A percentile compares a stretch with the other conserved stretches of the same genome.
These are phyloP conservation scores for Chrysotoxum bicinctum DNA, from an alignment of 2,888 invertebrate species.

Conservation along the genomic window DNA sequence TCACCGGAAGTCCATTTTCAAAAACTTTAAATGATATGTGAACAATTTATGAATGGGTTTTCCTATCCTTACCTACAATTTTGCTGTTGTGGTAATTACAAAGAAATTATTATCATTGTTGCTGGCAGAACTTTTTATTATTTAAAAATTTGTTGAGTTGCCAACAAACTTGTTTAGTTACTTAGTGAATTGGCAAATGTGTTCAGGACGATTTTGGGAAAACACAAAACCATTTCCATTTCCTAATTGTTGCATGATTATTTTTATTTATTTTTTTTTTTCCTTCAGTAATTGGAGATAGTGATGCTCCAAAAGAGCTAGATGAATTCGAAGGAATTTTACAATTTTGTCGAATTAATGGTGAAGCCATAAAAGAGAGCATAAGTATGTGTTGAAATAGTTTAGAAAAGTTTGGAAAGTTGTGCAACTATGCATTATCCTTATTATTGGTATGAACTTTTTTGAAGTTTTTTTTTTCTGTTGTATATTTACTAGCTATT, in stretches of 20 bases:
- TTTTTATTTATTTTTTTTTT: not conserved
- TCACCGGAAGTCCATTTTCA: not conserved
- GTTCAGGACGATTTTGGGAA: not conserved
- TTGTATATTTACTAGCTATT: not conserved
- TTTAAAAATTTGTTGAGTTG: not conserved
- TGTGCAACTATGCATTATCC: not conserved
- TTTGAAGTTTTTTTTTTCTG: not conserved
- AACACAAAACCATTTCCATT: not conserved
- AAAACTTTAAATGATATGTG: not conserved
- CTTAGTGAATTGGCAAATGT: constrained; percentile 17
- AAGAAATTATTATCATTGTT: not conserved
- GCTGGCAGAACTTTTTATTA: not conserved
- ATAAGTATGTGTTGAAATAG: not conserved
- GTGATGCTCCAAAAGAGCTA: not conserved
- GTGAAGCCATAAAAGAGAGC: not conserved
- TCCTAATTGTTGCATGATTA: not conserved
- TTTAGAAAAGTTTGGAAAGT: not conserved
- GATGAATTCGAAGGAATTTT: not conserved
- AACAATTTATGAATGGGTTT: not conserved
- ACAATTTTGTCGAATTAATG: not conserved
- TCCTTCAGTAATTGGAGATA: not conserved
- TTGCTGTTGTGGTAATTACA: not conserved
- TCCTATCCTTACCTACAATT: not conserved
- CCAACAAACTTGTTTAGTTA: constrained; percentile 1
- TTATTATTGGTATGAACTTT: not conserved